A percentile compares a stretch with the other conserved stretches of the same genome.
Evolutionary conservation across 1,140 invertebrate species (phyloP).

Genomic region (Thalassaphorura encarpata): DNA sequence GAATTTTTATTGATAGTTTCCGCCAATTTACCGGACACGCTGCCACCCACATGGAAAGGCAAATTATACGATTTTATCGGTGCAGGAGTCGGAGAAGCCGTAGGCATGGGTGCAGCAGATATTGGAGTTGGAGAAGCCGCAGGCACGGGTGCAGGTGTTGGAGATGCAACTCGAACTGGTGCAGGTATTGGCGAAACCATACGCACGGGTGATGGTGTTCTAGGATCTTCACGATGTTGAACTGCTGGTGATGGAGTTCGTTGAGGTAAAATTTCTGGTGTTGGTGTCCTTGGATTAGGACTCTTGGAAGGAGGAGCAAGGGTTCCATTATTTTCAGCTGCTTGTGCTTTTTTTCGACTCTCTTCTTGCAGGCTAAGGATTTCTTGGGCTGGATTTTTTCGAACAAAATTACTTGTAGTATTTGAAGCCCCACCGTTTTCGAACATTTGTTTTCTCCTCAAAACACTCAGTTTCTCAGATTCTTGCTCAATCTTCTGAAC

Average conservation of each 20-base stretch:
- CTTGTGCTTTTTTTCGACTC: constrained; percentile 5
- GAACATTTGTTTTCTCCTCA: constrained; percentile 26
- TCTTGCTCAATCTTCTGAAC: not conserved
- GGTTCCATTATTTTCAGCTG: constrained; percentile 10
- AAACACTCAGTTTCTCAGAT: constrained; percentile 24
- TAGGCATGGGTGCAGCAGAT: too few species aligned
- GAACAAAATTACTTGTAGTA: not conserved
- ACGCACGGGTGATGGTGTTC: not conserved
- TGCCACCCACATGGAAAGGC: constrained; percentile 4
- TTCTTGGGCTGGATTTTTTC: constrained; percentile 26
- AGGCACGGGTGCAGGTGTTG: not conserved
- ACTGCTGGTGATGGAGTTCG: not conserved
- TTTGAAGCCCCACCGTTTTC: constrained; percentile 19
- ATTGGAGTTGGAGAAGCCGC: not conserved
- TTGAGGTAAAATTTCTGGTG: not conserved
- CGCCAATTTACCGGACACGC: not conserved
- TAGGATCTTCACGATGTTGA: constrained; percentile 1
- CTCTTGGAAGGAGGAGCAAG: not conserved
- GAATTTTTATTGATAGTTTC: constrained; percentile 2
- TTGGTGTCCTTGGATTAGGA: not conserved
- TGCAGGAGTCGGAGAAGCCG: not conserved
- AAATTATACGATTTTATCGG: constrained; percentile 5
- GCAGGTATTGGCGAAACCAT: too few species aligned
- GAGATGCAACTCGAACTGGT: not conserved
- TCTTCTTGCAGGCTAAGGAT: constrained; percentile 20